Base-by-base conservation (phyloP, 2,113 vertebrate genomes). In the Phyllostomus discolor region DNA sequence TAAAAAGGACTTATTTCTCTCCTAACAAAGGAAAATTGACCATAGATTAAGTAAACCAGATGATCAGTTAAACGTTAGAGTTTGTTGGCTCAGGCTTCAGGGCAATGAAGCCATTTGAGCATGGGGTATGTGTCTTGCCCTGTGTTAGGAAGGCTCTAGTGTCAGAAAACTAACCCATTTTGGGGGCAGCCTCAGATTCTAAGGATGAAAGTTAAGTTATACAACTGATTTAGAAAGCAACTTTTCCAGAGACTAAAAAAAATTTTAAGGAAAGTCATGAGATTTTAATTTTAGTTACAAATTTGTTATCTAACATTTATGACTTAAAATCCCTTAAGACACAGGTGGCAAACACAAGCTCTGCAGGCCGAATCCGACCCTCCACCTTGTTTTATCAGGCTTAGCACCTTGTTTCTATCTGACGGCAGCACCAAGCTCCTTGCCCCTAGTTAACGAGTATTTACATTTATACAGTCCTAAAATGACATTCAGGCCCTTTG, bases 1-100 rank as follows among this genome's bases (percentile, higher is more conserved):
- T 73, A 73, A 88, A 91, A 94, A 67, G 17, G 26, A 48, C 46
- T 17, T 38, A 15, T 38, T 86, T 26, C 7, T 88, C 50, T 75
- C 33, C 73, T 35, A 38, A 67, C 41, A 57, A 57, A 64, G 57
- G 73, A 72, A 93, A 95, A 87, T 41, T 7, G 5, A 14, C 35
- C 50, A 24, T 83, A 84, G 75, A 24, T 92, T 82, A 95, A 95
- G 33, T 85, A 59, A 90, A 16, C 17, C 91, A 75, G 50, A n/a
- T 12, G 5, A 7, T 50, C 54, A 69, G 94, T 59, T 69, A 50
- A 66, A 86, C 11, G 12, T 1, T 33, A 4, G 33, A 67, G 16
- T 76, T 31, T 16, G 24, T 33, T 69, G 48, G 43, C 26, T 72
- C 59, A 31, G 24, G 17, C 54, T 66, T 16, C 2, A 9, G 50